Base-by-base conservation (phyloP, 92 coral and sea anemone genomes). In the Parazoanthus swiftii region DNA sequence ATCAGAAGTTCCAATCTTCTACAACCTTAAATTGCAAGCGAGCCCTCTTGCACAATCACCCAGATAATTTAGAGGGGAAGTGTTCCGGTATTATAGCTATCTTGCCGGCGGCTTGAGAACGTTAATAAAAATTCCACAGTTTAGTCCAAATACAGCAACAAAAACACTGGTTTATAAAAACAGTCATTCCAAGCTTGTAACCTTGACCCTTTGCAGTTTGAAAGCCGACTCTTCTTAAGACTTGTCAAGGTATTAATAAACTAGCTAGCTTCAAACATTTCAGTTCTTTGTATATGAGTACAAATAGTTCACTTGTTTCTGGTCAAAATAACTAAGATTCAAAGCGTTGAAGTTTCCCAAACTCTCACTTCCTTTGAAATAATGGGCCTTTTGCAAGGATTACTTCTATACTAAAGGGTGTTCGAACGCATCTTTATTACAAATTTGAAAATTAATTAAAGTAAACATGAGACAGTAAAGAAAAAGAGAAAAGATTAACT, bases 51-150 rank as follows among this genome's bases (percentile, higher is more conserved):
- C 63, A 59, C 59, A 63, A 81, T 58, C 16, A 23, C 85, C 50
- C 18, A 58, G 44, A 38, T 63, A 81, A 9, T n/a, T 63, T 81
- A 50, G 23, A 16, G 85, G 54, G 33, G 21, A 29, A 6, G 25
- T 81, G 48, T 63, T 81, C 85, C 74, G 74, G 85, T 63, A 21
- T 63, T 63, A 13, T 51, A 6, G 68, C 26, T 79, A 51, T 79
- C 83, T 81, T 21, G 85, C 85, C 85, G 33, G 85, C 67, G 85
- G 85, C 85, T 81, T 81, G 33, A 13, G 35, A 59, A 8, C 35
- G 56, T 20, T 81, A 63, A 81, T 81, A 63, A 81, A 36, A 81
- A 63, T 58, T 35, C 48, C 70, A 25, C 20, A 59, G 23, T 56
- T 37, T 63, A 74, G 74, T 63, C 72, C 85, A 81, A 81, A 39